These are phyloP conservation scores for Cremastobaeus sp. DNA, from an alignment of 2,888 invertebrate genomes.

Conservation along the genomic window DNA sequence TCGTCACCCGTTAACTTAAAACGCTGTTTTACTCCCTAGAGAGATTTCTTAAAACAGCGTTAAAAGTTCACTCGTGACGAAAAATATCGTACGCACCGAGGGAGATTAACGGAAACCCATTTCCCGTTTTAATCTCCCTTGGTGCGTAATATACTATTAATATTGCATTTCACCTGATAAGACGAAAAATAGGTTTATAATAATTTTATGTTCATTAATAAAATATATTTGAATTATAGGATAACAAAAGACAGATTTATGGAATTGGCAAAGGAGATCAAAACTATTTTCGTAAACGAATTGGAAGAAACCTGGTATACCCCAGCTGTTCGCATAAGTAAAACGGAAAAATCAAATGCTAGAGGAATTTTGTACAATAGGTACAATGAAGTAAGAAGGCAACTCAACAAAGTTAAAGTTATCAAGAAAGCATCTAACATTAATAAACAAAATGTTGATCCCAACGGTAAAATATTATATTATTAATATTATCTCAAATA, in stretches of 20 bases:
- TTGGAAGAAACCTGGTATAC: slow-evolving; percentile 1
- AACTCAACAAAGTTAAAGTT: background rate
- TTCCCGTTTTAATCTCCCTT: too few species aligned
- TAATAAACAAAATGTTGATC: background rate
- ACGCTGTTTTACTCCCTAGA: too few species aligned
- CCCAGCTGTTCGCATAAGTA: background rate
- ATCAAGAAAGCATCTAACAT: background rate
- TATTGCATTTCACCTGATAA: too few species aligned
- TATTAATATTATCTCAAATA: background rate
- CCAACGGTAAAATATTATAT: background rate
- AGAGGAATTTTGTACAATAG: background rate
- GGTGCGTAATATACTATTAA: too few species aligned
- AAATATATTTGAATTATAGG: too few species aligned
- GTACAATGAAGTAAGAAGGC: background rate
- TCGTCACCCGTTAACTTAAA: too few species aligned
- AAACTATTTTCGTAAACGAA: background rate
- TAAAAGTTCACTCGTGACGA: too few species aligned
- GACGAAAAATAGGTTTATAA: too few species aligned
- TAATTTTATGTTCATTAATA: too few species aligned
- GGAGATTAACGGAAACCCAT: too few species aligned
- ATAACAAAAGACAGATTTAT: background rate
- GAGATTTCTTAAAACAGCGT: too few species aligned
- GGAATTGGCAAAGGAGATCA: background rate
- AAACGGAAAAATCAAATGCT: slow-evolving; percentile 4
- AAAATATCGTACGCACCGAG: too few species aligned